phyloP scores from a whole-genome alignment of 2,888 invertebrate species.

The Hyposoter dolosus region DNA sequence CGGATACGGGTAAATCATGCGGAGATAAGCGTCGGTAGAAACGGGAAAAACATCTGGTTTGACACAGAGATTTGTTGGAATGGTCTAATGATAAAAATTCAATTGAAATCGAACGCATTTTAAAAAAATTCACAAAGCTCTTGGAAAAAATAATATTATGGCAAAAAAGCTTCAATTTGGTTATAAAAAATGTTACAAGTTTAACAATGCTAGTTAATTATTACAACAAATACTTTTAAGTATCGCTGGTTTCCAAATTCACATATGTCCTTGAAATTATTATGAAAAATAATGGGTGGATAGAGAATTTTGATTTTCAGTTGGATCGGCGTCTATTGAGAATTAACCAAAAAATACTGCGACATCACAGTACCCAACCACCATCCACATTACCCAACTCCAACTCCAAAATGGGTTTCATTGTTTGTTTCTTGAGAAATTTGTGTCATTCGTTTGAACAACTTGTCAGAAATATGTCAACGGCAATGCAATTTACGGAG shows the following conservation, averaged over 20 bases:
- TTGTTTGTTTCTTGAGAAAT: neutral
- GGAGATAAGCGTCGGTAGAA: neutral
- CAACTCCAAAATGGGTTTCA: neutral
- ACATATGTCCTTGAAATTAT: neutral
- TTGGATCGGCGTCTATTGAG: neutral
- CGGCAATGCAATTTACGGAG: neutral
- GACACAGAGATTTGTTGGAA: neutral
- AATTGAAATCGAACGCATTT: neutral
- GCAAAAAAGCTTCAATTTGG: neutral
- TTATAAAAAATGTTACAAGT: neutral
- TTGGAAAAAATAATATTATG: neutral
- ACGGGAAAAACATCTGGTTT: constrained; percentile 13
- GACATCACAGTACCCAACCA: too few species aligned
- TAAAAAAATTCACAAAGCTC: neutral
- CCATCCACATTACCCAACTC: too few species aligned
- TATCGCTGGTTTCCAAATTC: neutral
- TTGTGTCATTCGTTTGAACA: neutral
- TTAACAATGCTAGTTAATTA: neutral
- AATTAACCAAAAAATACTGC: neutral
- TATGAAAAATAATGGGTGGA: neutral
- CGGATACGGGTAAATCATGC: neutral
- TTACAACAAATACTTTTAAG: neutral
- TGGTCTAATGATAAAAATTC: neutral
- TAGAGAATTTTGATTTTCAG: neutral
- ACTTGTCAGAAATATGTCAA: neutral